Evolutionary conservation across 2,888 invertebrate genomes (phyloP).

Genomic region (Caenorhabditis sulstoni): DNA sequence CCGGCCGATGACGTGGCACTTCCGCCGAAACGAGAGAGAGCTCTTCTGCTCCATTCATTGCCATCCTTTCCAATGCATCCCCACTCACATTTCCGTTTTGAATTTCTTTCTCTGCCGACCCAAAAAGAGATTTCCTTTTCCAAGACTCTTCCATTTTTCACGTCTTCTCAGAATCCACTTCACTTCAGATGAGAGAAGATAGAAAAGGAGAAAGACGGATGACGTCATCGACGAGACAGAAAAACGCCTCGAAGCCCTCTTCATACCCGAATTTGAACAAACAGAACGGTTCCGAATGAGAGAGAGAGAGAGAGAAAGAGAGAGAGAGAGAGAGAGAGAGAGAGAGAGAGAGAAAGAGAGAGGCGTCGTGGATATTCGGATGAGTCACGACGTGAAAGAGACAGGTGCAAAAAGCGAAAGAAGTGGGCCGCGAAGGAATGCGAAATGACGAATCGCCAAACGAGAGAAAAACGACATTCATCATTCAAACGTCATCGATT

Average conservation of each 20-base stretch:
- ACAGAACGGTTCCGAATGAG: neutral
- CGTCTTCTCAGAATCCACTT: constrained; percentile 7
- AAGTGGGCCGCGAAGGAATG: neutral
- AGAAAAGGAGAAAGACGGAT: no score
- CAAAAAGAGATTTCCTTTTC: neutral
- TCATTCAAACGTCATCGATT: constrained; percentile 10
- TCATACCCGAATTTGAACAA: neutral
- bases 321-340: neutral
- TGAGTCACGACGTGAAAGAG: no score
- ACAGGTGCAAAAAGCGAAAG: neutral
- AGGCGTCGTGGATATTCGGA: neutral
- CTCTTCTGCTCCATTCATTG: constrained; percentile 3
- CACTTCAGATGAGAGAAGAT: constrained; percentile 1
- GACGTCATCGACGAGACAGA: constrained; percentile 16
- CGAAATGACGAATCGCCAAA: constrained; percentile 8
- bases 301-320: neutral
- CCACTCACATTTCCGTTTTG: constrained; percentile 19
- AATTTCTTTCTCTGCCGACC: neutral
- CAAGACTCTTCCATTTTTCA: constrained; percentile 3
- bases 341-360: no score
- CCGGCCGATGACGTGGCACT: neutral
- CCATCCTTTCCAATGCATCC: neutral
- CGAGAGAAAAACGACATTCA: neutral
- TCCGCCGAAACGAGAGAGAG: neutral
- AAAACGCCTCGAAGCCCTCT: neutral